phyloP scores from a whole-genome alignment of 2,888 invertebrate species.

The Pachycephus smyrnensis region DNA sequence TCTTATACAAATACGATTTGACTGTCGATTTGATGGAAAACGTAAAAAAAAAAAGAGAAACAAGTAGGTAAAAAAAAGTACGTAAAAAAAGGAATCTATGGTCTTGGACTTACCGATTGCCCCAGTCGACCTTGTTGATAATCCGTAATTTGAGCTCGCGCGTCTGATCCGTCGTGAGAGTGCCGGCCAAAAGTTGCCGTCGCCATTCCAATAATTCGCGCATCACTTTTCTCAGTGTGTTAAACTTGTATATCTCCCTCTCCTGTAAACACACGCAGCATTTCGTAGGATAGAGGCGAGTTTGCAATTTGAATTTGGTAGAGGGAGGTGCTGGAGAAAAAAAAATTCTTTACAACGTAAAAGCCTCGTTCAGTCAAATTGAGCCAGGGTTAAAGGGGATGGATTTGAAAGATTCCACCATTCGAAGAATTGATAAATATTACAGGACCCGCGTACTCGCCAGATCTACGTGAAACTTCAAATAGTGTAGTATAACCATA shows the following conservation, averaged over 20 bases:
- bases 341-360: background rate
- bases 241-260: slow-evolving; percentile 86
- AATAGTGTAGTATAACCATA: background rate
- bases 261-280: slow-evolving; percentile 70
- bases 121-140: slow-evolving; percentile 95
- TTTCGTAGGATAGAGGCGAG: background rate
- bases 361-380: background rate
- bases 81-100: slow-evolving; percentile 26
- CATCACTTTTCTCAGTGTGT: slow-evolving; percentile 90
- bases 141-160: slow-evolving; percentile 87
- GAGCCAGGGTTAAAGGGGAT: background rate
- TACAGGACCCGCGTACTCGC: background rate
- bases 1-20: background rate
- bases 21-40: background rate
- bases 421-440: background rate
- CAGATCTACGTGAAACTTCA: background rate
- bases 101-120: slow-evolving; percentile 83
- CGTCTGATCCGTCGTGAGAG: slow-evolving; percentile 92
- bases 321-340: background rate
- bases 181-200: slow-evolving; percentile 86
- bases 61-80: slow-evolving; percentile 18
- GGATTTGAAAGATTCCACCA: background rate
- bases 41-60: slow-evolving; percentile 14
- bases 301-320: slow-evolving; percentile 8
- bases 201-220: slow-evolving; percentile 88